Base-by-base conservation (phyloP, 2,797 vertebrate genomes). In the Pangasius mekongensis region DNA sequence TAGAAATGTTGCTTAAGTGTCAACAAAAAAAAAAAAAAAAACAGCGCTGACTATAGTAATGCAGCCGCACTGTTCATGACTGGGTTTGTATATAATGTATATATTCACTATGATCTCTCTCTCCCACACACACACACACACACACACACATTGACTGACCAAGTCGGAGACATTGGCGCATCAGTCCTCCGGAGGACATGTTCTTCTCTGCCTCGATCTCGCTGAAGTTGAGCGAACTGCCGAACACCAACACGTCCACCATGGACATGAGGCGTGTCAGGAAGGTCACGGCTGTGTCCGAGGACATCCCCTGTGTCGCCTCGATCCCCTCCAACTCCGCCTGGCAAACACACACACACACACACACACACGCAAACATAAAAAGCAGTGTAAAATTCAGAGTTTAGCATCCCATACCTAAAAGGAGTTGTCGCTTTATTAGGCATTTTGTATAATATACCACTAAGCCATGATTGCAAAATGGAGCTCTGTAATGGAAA, bases 131-230 rank as follows among this genome's bases (percentile, higher is more conserved):
- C 36, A 39, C 24, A 64, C 39, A 24, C 22, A 91, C 77, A 49
- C 69, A 76, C 16, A 60, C 64, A 78, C 58, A 80, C 36, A 76
- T 2, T 22, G 16, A 89, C 89, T 36, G 43, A 91, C 91, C 91
- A 20, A 89, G 89, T 85, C 92, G 66, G 84, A 90, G 97, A 95
- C 98, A 99, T 94, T 99, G 98, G 86, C 98, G 96, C 98, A 99
- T 99, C 91, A 99, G 95, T 85, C 98, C 98, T 87, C 98, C 98
- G 20, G 98, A 98, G 89, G 98, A 99, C 98, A 99, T 99, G 95
- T 99, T 99, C 94, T 99, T 99, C 94, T 99, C 98, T 3, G 98
- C 98, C 95, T 99, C 98, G 49, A 99, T 99, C 94, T 99, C 98
- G 89, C 98, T 98, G 94, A 99, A 99, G 96, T 99, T 99, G 90